Evolutionary conservation across 2,797 vertebrate species (phyloP).

Genomic region (Peromyscus melanophrys): DNA sequence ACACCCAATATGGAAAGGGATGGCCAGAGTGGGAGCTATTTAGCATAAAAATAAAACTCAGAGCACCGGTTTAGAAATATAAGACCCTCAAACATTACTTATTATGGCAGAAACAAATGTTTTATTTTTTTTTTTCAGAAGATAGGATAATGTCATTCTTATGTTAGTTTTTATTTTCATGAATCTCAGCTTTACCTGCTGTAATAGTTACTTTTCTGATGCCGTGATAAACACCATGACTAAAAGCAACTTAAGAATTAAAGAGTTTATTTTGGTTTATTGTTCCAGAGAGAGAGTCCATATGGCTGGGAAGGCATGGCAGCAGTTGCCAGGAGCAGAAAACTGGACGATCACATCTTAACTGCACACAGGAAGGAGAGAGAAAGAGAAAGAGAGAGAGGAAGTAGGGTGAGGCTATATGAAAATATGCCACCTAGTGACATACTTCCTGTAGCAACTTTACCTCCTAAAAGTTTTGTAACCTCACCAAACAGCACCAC

Average conservation of each 20-base stretch:
- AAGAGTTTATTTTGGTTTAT: not conserved
- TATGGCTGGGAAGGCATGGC: too few relatives aligned
- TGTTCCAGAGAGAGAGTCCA: not conserved
- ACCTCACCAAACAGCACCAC: not conserved
- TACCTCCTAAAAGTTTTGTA: not conserved
- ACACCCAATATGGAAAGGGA: not conserved
- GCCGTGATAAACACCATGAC: not conserved
- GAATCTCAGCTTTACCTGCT: constrained; percentile 49
- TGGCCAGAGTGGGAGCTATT: constrained; percentile 26
- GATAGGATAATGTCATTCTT: constrained; percentile 19
- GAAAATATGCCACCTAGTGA: not conserved
- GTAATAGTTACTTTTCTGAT: not conserved
- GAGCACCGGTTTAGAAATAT: constrained; percentile 50
- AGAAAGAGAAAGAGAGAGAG: not conserved
- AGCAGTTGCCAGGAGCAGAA: not conserved
- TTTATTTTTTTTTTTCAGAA: not conserved
- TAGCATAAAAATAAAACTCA: constrained; percentile 65
- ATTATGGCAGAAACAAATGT: constrained; percentile 31
- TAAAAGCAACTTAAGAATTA: not conserved
- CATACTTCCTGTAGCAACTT: not conserved
- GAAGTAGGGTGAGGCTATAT: not conserved
- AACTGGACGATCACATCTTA: not conserved
- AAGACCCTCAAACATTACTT: constrained; percentile 36
- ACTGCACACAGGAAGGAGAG: not conserved
- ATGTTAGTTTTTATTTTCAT: constrained; percentile 64